Percentiles rank a stretch among this genome's conserved stretches.
Conservation (phyloP, 2,888 invertebrate species). For the Stenchaetothrips biformis region DNA sequence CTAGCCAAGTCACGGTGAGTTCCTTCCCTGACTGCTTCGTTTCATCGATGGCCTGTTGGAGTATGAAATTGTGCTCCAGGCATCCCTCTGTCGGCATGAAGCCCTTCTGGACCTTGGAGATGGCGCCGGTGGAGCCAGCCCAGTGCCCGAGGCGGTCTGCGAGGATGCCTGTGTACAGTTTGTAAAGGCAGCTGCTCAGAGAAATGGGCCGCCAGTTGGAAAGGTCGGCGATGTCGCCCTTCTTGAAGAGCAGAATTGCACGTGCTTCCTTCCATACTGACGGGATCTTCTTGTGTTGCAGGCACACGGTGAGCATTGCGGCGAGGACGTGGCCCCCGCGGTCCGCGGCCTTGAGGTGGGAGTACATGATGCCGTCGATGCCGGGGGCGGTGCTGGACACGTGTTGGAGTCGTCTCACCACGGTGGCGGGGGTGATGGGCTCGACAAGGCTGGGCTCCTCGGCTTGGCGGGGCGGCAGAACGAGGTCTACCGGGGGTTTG, state of each 20-base stretch:
- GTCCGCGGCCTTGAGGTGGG: conserved; percentile 32
- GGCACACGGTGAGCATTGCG: neutral
- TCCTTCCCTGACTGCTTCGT: neutral
- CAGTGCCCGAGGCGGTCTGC: conserved; percentile 34
- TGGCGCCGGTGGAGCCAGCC: conserved; percentile 5
- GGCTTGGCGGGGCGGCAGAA: neutral
- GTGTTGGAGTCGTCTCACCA: neutral
- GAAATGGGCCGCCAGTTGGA: conserved; percentile 40
- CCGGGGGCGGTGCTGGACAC: conserved; percentile 37
- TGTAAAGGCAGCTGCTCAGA: conserved; percentile 36
- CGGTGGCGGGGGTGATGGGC: neutral
- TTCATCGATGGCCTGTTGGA: neutral
- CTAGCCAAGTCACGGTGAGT: neutral
- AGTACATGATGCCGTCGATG: conserved; percentile 35
- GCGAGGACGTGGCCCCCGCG: conserved; percentile 26
- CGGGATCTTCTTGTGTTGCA: neutral
- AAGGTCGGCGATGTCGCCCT: conserved; percentile 32
- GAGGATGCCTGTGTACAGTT: conserved; percentile 36
- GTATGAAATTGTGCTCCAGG: neutral
- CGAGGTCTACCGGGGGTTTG: neutral
- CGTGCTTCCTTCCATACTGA: conserved; percentile 35
- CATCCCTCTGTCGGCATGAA: neutral
- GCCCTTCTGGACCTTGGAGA: neutral
- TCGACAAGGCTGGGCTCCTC: neutral
- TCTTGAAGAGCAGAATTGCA: conserved; percentile 39